Percentiles rank a stretch among this genome's conserved stretches.
Conservation (phyloP, 2,888 invertebrate species). For the Thecophora atra region DNA sequence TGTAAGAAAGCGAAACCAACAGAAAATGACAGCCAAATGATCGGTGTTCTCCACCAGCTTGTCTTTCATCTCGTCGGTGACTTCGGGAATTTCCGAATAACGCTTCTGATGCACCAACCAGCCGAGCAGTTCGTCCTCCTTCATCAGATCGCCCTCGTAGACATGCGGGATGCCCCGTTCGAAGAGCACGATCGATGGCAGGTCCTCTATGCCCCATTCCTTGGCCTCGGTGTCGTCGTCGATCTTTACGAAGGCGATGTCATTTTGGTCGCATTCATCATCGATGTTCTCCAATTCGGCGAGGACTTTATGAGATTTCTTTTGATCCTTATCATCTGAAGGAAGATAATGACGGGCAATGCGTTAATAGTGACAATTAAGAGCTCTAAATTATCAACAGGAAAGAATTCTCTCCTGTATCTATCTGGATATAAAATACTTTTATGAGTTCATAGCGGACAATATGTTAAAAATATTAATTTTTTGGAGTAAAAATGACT, state of each 20-base stretch:
- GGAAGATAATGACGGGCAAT: not conserved
- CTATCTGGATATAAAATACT: too few relatives aligned
- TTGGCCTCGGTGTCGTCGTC: slow-evolving; percentile 88
- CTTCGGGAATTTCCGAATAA: slow-evolving; percentile 89
- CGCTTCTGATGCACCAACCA: slow-evolving; percentile 92
- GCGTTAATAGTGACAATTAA: too few relatives aligned
- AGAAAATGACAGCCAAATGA: slow-evolving; percentile 89
- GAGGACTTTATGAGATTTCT: slow-evolving; percentile 86
- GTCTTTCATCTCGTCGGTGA: slow-evolving; percentile 94
- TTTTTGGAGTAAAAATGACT: too few relatives aligned
- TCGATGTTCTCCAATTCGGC: slow-evolving; percentile 90
- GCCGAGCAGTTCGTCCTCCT: slow-evolving; percentile 88
- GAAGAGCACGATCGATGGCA: slow-evolving; percentile 84
- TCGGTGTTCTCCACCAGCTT: slow-evolving; percentile 82
- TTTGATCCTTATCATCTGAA: slow-evolving; percentile 89
- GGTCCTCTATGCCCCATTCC: slow-evolving; percentile 85
- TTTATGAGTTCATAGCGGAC: too few relatives aligned
- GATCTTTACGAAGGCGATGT: slow-evolving; percentile 91
- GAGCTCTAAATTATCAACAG: too few relatives aligned
- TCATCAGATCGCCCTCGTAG: slow-evolving; percentile 85
- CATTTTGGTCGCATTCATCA: slow-evolving; percentile 91
- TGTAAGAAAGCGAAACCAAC: too few relatives aligned
- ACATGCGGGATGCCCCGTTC: slow-evolving; percentile 79
- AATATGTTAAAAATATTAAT: too few relatives aligned
- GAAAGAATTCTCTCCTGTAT: too few relatives aligned